Percentiles rank a stretch among this genome's conserved stretches.
These are phyloP conservation scores for Psix sp. DNA, from an alignment of 1,140 invertebrate species.

Conservation along the genomic window DNA sequence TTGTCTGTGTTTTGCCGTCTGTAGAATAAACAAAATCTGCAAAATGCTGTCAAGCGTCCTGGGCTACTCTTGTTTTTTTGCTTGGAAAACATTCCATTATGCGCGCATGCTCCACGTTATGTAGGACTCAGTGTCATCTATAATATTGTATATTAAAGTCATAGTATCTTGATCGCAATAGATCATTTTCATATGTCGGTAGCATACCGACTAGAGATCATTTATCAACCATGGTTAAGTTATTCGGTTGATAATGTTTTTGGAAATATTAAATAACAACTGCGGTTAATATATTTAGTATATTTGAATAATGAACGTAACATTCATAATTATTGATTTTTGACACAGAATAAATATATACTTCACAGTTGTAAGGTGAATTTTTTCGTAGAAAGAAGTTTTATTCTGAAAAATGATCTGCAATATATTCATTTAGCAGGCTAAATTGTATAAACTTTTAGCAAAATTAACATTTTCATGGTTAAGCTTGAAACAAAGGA, in stretches of 20 bases:
- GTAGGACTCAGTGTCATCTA: constrained; percentile 48
- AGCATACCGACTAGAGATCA: constrained; percentile 8
- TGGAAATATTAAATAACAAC: too few relatives aligned
- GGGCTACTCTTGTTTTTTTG: constrained; percentile 43
- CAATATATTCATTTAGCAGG: too few relatives aligned
- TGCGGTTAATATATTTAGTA: too few relatives aligned
- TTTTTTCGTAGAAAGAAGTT: too few relatives aligned
- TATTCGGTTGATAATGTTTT: not conserved
- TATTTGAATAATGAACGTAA: too few relatives aligned
- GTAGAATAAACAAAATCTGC: constrained; percentile 17
- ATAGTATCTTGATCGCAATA: not conserved
- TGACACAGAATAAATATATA: too few relatives aligned
- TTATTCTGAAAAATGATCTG: too few relatives aligned
- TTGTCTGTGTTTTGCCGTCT: constrained; percentile 20
- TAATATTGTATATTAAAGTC: constrained; percentile 39
- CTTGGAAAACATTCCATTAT: constrained; percentile 24
- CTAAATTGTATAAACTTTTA: too few relatives aligned
- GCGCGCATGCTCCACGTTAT: constrained; percentile 43
- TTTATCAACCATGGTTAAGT: not conserved
- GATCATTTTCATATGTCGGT: constrained; percentile 11
- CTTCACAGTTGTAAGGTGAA: too few relatives aligned
- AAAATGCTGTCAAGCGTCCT: constrained; percentile 44
- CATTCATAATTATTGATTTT: too few relatives aligned
- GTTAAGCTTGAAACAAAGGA: too few relatives aligned
- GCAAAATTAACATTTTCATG: too few relatives aligned